A percentile compares a stretch with the other conserved stretches of the same genome.
Evolutionary conservation across 1,140 invertebrate genomes (phyloP).

Genomic region (Drosophila miranda): DNA sequence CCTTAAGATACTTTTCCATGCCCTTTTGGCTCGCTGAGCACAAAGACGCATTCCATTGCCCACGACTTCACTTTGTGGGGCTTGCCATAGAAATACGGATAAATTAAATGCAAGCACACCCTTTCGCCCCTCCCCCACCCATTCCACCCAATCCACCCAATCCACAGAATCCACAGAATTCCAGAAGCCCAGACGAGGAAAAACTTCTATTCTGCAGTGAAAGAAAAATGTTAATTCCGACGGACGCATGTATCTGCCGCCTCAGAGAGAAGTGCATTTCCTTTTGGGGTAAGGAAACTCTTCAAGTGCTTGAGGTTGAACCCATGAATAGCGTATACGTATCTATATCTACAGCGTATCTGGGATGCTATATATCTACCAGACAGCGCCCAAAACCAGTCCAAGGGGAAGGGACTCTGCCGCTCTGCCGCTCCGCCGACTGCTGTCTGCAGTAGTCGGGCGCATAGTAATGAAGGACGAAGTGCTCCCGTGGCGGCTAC

Average conservation of each 20-base stretch:
- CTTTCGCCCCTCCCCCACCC: not conserved
- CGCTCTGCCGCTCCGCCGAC: constrained; percentile 2
- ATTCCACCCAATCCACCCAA: no score
- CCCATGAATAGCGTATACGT: constrained; percentile 38
- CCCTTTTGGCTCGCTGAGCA: constrained; percentile 47
- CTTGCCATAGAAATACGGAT: constrained; percentile 48
- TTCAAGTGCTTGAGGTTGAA: constrained; percentile 53
- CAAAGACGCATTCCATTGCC: constrained; percentile 26
- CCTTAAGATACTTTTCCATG: constrained; percentile 49
- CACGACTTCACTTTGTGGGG: constrained; percentile 22
- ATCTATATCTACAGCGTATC: constrained; percentile 13
- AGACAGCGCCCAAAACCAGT: constrained; percentile 47
- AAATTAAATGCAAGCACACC: constrained; percentile 62
- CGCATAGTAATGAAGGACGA: constrained; percentile 62
- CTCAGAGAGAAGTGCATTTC: constrained; percentile 17
- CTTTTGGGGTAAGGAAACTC: constrained; percentile 30
- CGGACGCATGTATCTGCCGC: constrained; percentile 16
- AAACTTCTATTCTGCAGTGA: constrained; percentile 39
- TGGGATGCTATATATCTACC: constrained; percentile 31
- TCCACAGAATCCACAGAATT: no score
- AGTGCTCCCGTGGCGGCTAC: constrained; percentile 63
- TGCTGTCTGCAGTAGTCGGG: constrained; percentile 23
- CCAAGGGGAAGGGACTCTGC: constrained; percentile 14
- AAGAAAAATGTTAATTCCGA: constrained; percentile 50
- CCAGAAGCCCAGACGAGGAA: not conserved